Conservation (phyloP, 2,888 invertebrate genomes). For the Epistrophe eligans region DNA sequence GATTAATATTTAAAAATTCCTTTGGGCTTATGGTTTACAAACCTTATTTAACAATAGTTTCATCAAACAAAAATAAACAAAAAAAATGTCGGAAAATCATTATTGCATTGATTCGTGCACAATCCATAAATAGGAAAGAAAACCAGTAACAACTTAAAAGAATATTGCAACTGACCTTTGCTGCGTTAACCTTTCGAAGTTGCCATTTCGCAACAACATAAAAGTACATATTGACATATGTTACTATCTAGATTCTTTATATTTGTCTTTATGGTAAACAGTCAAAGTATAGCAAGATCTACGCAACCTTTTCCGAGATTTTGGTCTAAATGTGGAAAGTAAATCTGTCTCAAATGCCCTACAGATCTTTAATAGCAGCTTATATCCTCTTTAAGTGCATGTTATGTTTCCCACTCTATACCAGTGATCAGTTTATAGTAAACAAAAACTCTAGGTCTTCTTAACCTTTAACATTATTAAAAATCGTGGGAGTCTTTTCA, state of each 20-base stretch:
- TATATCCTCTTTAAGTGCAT: background rate
- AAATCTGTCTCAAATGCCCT: background rate
- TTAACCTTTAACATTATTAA: slow-evolving; percentile 52
- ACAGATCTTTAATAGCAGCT: background rate
- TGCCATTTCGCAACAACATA: slow-evolving; percentile 32
- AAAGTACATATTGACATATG: slow-evolving; percentile 3
- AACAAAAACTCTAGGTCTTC: background rate
- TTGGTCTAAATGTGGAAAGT: background rate
- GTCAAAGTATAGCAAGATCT: background rate
- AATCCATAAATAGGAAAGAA: slow-evolving; percentile 12
- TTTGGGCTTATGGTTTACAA: too few species aligned
- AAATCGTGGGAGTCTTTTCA: slow-evolving; percentile 52
- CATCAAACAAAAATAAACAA: too few species aligned
- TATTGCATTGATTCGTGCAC: slow-evolving; percentile 20
- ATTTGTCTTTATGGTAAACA: background rate
- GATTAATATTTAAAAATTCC: too few species aligned
- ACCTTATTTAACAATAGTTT: too few species aligned
- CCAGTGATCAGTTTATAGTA: slow-evolving; percentile 3
- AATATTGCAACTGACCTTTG: slow-evolving; percentile 47
- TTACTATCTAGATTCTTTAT: background rate
- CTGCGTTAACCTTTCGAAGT: slow-evolving; percentile 42
- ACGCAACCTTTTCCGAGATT: background rate
- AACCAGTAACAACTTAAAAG: slow-evolving; percentile 25
- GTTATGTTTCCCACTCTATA: background rate
- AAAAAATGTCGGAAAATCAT: background rate